A percentile compares a stretch with the other conserved stretches of the same genome.
Evolutionary conservation across 2,113 vertebrate species (phyloP).

Genomic region (Macrotis lagotis): DNA sequence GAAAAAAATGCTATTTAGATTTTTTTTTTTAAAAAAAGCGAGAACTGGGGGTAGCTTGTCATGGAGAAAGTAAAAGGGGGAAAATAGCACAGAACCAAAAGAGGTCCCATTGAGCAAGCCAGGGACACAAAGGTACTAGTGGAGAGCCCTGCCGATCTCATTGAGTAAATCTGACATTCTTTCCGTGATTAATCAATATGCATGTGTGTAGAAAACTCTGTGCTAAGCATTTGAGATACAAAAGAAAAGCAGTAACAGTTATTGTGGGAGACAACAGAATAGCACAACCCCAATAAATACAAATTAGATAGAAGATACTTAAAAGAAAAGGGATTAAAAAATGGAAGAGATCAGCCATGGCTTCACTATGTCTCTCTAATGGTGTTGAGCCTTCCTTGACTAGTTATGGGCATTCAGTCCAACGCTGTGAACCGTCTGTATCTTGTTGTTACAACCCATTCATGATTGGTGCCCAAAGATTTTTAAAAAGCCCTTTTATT

Average conservation of each 20-base stretch:
- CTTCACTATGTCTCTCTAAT: not conserved
- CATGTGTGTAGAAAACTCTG: not conserved
- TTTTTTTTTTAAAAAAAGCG: not conserved
- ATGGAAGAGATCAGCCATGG: not conserved
- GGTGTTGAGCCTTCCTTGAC: not conserved
- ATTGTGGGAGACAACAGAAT: not conserved
- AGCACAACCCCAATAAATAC: not conserved
- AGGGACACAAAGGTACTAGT: not conserved
- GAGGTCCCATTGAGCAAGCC: not conserved
- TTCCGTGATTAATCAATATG: not conserved
- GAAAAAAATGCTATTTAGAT: not conserved
- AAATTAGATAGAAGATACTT: not conserved
- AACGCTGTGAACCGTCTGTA: constrained; percentile 13
- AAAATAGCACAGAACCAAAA: not conserved
- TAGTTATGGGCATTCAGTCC: not conserved
- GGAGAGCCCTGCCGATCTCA: not conserved
- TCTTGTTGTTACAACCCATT: constrained; percentile 68
- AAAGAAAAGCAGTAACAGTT: not conserved
- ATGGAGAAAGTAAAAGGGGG: not conserved
- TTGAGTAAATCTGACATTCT: not conserved
- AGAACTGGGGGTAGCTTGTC: not conserved
- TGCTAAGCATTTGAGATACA: not conserved
- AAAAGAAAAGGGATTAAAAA: not conserved
- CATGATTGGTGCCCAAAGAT: constrained; percentile 32
- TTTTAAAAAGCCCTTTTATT: constrained; percentile 7